Conservation (phyloP, 2,888 invertebrate genomes). For the Dusona sp. region DNA sequence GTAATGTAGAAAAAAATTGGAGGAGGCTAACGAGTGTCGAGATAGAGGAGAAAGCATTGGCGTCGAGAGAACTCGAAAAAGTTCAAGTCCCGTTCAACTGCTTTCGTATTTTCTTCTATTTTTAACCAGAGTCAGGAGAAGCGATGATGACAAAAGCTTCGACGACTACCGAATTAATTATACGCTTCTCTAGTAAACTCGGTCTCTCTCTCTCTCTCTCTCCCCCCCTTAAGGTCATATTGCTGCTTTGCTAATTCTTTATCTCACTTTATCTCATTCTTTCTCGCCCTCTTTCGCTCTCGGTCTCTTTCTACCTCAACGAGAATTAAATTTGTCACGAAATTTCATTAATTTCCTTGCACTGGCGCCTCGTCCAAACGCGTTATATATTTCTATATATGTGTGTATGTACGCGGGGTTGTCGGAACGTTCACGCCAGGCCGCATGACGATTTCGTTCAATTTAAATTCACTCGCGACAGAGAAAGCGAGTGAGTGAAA, state of each 20-base stretch:
- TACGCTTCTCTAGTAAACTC: constrained; percentile 40
- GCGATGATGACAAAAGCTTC: constrained; percentile 56
- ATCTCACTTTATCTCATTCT: neutral
- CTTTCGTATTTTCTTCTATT: constrained; percentile 21
- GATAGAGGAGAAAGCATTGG: constrained; percentile 1
- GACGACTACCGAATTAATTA: constrained; percentile 66
- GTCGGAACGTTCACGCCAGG: constrained; percentile 42
- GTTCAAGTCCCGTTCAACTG: constrained; percentile 39
- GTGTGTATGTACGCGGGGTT: neutral
- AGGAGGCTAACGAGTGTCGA: constrained; percentile 41
- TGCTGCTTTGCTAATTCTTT: constrained; percentile 8
- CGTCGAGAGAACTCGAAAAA: constrained; percentile 31
- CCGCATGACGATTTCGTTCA: constrained; percentile 64
- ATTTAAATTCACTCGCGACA: constrained; percentile 61
- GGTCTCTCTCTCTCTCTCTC: neutral
- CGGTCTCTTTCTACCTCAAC: constrained; percentile 17
- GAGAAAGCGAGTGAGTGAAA: neutral
- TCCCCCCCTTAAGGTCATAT: constrained; percentile 1
- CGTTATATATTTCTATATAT: too few species aligned
- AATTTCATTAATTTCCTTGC: constrained; percentile 68
- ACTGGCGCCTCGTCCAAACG: constrained; percentile 36
- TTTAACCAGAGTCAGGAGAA: constrained; percentile 27
- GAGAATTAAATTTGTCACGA: constrained; percentile 68
- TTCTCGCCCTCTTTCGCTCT: neutral
- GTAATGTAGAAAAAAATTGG: constrained; percentile 46